Evolutionary conservation across 1,140 invertebrate genomes (phyloP), one percentile per base, ranked within the genome.

Genomic region (Halesus radiatus): DNA sequence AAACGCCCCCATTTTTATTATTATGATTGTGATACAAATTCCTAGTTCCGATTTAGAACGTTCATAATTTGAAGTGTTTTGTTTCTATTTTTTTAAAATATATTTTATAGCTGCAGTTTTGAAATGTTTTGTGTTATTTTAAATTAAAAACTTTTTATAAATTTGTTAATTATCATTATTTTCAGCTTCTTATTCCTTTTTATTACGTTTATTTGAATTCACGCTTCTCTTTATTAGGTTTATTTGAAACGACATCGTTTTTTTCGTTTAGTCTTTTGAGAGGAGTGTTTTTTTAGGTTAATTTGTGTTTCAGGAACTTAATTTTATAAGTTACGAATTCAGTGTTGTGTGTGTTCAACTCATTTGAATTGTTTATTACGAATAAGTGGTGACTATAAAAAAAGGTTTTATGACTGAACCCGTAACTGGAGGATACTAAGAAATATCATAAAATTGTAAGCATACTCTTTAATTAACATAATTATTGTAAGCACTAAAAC

Each of bases 261-360:
- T 37, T 37, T 6, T 6, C 32, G 7, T 8, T 37, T 45, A 45
- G 37, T 45, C 37, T 10, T 45, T 45, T 45, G 37, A 45, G n/a
- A n/a, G n/a, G n/a, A n/a, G n/a, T n/a, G n/a, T n/a, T n/a, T n/a
- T n/a, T 60, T 60, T 23, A 23, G 23, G 8, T 23, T 0, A 60
- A 22, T 20, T 60, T 60, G 62, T 66, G 62, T 66, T 66, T 3
- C 62, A 66, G 62, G 62, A 66, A 26, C 32, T 29, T 66, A 26
- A 29, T 66, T 66, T 29, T 66, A 45, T 66, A 29, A 29, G 62
- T 66, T 29, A 16, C 62, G 62, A 66, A 66, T 66, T 66, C 16
- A 29, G 22, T 66, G 62, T 66, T 29, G 62, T 66, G 62, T 66
- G 62, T 66, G 62, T 66, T 13, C 6, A 8, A 29, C 62, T 66